phyloP scores from a whole-genome alignment of 2,113 vertebrate genomes.

The Seriola quinqueradiata region DNA sequence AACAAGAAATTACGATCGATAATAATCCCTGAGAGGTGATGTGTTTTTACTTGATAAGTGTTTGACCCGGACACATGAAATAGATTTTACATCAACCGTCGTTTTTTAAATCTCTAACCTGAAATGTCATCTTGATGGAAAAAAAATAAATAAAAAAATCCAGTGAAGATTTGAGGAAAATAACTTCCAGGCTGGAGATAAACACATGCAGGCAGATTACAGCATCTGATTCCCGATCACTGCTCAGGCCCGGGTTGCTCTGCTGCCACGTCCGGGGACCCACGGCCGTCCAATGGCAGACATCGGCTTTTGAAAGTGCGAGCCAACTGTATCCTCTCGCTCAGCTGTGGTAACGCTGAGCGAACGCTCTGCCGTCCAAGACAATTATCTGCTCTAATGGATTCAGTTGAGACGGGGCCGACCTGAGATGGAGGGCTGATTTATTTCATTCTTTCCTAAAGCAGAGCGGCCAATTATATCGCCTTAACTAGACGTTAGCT shows the following conservation, averaged over 20 bases:
- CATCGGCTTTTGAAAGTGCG: conserved; percentile 19
- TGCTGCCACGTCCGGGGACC: conserved; percentile 39
- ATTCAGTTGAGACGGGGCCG: conserved; percentile 70
- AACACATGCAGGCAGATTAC: conserved; percentile 41
- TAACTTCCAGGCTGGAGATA: conserved; percentile 28
- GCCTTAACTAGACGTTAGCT: conserved; percentile 76
- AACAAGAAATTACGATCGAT: conserved; percentile 2
- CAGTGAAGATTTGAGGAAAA: background rate
- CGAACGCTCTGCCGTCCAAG: conserved; percentile 56
- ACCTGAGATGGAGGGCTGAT: conserved; percentile 72
- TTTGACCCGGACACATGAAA: conserved; percentile 16
- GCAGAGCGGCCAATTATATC: conserved; percentile 78
- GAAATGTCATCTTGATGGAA: conserved; percentile 15
- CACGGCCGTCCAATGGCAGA: conserved; percentile 12
- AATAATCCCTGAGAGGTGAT: background rate
- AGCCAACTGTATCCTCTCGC: conserved; percentile 53
- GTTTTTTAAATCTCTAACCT: conserved; percentile 20
- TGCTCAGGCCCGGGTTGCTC: conserved; percentile 32
- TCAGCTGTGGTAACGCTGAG: conserved; percentile 53
- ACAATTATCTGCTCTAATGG: conserved; percentile 81
- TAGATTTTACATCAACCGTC: background rate
- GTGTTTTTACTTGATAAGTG: background rate
- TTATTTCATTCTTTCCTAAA: conserved; percentile 79
- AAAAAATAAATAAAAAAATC: background rate
- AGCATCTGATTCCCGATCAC: conserved; percentile 53